phyloP scores from a whole-genome alignment of 1,140 invertebrate genomes.

The Nasonia vitripennis region DNA sequence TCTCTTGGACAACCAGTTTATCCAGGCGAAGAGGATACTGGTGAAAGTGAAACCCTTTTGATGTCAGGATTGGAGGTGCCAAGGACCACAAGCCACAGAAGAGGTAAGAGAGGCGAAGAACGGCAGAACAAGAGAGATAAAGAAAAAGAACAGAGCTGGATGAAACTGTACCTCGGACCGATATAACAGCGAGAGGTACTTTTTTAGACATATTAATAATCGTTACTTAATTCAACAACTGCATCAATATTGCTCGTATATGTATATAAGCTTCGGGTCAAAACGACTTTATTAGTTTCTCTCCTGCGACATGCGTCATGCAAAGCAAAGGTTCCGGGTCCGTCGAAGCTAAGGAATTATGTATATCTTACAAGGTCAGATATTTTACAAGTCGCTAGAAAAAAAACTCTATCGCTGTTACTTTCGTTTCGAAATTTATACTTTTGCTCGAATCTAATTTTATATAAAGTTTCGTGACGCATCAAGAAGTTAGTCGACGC shows the following conservation, averaged over 20 bases:
- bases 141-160: neutral
- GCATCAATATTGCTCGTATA: neutral
- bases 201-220: neutral
- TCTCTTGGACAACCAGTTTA: slow-evolving; percentile 38
- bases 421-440: neutral
- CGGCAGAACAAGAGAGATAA: neutral
- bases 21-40: slow-evolving; percentile 27
- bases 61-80: neutral
- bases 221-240: neutral
- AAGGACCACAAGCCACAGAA: slow-evolving; percentile 46
- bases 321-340: slow-evolving; percentile 28
- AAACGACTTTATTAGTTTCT: slow-evolving; percentile 19
- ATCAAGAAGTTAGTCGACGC: neutral
- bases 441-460: neutral
- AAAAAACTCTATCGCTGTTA: neutral
- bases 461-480: neutral
- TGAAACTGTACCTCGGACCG: neutral
- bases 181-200: neutral
- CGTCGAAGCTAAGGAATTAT: neutral
- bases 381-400: neutral
- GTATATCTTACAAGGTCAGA: neutral
- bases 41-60: slow-evolving; percentile 46
- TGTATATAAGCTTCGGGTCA: too few relatives aligned
- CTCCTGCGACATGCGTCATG: slow-evolving; percentile 44
- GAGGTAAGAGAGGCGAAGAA: slow-evolving; percentile 11